Conservation (phyloP, 2,888 invertebrate genomes). For the Euspilapteryx auroguttella region DNA sequence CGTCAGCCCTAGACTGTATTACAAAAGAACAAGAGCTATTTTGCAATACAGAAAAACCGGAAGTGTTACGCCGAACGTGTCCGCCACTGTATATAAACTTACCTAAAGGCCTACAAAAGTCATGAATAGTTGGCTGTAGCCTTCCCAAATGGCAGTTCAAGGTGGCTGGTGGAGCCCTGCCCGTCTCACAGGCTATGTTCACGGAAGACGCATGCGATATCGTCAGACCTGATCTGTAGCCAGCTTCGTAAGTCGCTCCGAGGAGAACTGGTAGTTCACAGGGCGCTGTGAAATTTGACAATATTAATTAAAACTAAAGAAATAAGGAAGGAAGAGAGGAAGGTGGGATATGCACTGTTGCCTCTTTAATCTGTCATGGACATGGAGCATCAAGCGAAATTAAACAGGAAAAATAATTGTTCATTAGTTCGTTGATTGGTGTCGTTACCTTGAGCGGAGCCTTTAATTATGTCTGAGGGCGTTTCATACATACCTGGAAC, state of each 20-base stretch:
- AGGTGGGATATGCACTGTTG: too few species aligned
- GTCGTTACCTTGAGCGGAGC: too few species aligned
- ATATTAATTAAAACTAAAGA: background rate
- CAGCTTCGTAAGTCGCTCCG: slow-evolving; percentile 73
- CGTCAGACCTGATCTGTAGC: slow-evolving; percentile 77
- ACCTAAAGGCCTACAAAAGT: slow-evolving; percentile 50
- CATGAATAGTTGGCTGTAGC: slow-evolving; percentile 61
- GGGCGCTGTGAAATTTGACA: slow-evolving; percentile 48
- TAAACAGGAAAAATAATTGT: too few species aligned
- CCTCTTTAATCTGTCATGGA: too few species aligned
- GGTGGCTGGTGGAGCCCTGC: slow-evolving; percentile 56
- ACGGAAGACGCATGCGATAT: slow-evolving; percentile 82
- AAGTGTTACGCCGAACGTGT: too few species aligned
- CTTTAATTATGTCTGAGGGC: too few species aligned
- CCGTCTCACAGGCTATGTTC: slow-evolving; percentile 69
- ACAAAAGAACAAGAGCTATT: too few species aligned
- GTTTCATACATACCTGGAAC: slow-evolving; percentile 72
- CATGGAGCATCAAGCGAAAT: too few species aligned
- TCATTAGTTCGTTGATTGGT: too few species aligned
- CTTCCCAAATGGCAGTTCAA: slow-evolving; percentile 67
- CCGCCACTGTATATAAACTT: too few species aligned
- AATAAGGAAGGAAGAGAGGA: background rate
- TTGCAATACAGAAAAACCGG: too few species aligned
- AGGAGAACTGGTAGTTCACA: slow-evolving; percentile 69
- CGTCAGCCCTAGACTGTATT: too few species aligned